Evolutionary conservation across 2,888 invertebrate genomes (phyloP), one percentile per base, ranked within the genome.

Genomic region (Onchidella celtica): DNA sequence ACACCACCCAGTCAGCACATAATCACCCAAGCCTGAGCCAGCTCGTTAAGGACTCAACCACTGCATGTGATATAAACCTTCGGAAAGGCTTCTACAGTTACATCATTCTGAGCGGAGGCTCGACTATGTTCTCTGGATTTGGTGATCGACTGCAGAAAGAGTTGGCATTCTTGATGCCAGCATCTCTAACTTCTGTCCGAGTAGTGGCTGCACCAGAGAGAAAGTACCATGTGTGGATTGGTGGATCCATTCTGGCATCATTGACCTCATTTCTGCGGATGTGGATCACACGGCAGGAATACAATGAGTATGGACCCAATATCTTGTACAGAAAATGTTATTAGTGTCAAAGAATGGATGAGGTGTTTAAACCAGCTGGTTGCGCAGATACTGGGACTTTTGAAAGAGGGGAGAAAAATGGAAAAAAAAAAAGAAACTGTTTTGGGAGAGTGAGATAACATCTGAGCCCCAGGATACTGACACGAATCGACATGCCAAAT

Each of bases 81-180:
- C 83, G 91, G 81, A 89, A 88, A 79, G 91, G 91, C 81, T 84
- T 92, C 75, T 91, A 90, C 81, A 84, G 86, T 79, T 91, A 91
- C 84, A 91, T 96, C 88, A 97, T 94, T 93, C 95, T 97, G 90
- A 97, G 97, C 85, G 97, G 97, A 87, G 97, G 97, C 92, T 97
- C 97, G 95, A 97, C 98, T 94, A 98, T 98, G 97, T 98, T 97
- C 94, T 98, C 97, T 86, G 96, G 98, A 1, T 36, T 69, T 21
- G 2, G 4, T 34, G 68, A 69, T 2, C n/a, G 68, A 69, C 29
- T 69, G 38, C 68, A 69, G 34, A 36, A 21, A 21, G 68, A 69
- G 36, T 38, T 69, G 32, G 36, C n/a, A 3, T n/a, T 17, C 3
- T n/a, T 32, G 68, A 69, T 3, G 14, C 11, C n/a, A 2, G 3